A percentile compares a stretch with the other conserved stretches of the same genome.
phyloP scores from a whole-genome alignment of 2,797 vertebrate species.

The Amniataba percoides region DNA sequence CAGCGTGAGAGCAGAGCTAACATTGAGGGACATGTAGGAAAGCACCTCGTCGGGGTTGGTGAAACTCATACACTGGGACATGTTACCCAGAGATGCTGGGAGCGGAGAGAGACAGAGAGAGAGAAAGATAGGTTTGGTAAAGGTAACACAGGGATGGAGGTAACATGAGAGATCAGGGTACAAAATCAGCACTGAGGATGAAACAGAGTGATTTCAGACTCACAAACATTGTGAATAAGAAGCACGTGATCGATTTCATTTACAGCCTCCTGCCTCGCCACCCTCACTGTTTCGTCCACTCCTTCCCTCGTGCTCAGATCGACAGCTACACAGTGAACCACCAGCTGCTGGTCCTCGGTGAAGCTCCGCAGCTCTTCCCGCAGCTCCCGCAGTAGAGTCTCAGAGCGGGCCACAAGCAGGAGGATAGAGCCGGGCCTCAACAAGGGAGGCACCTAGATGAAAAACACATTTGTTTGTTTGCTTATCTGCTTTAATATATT shows the following conservation, averaged over 20 bases:
- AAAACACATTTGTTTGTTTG: slow-evolving; percentile 22
- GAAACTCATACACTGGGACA: slow-evolving; percentile 84
- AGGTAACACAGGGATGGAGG: neutral
- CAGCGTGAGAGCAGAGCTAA: slow-evolving; percentile 83
- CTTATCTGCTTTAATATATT: neutral
- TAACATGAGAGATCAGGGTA: neutral
- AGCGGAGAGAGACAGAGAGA: neutral
- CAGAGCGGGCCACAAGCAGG: slow-evolving; percentile 84
- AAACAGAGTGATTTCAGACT: slow-evolving; percentile 15
- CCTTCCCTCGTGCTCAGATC: slow-evolving; percentile 83
- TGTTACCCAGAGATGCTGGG: slow-evolving; percentile 85
- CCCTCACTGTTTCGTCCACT: slow-evolving; percentile 66
- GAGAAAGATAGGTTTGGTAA: neutral
- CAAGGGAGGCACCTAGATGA: slow-evolving; percentile 39
- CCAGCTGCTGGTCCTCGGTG: slow-evolving; percentile 30
- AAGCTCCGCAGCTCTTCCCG: slow-evolving; percentile 70
- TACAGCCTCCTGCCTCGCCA: slow-evolving; percentile 57
- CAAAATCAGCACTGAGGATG: neutral
- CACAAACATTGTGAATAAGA: slow-evolving; percentile 91
- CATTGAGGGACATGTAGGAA: slow-evolving; percentile 85
- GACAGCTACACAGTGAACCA: slow-evolving; percentile 71
- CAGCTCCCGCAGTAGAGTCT: slow-evolving; percentile 74
- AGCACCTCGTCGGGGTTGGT: slow-evolving; percentile 78
- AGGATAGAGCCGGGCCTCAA: slow-evolving; percentile 81
- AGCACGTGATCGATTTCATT: slow-evolving; percentile 78